Percentiles rank a stretch among this genome's conserved stretches.
Evolutionary conservation across 2,888 invertebrate species (phyloP).

Genomic region (Pristionchus mayeri): DNA sequence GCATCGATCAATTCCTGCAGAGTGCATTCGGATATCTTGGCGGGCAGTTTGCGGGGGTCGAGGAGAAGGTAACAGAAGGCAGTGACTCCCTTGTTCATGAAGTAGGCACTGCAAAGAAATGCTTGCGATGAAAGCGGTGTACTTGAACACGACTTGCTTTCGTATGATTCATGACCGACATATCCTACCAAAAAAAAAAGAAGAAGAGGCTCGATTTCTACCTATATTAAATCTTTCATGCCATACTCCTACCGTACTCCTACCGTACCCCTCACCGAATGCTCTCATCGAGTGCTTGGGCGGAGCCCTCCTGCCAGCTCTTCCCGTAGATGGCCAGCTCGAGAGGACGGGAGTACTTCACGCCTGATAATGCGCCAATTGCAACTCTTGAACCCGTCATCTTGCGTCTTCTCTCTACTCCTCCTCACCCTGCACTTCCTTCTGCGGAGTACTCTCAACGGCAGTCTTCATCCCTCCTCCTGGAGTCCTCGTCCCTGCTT

Average conservation of each 20-base stretch:
- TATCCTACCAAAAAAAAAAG: no score
- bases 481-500: neutral
- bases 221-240: no score
- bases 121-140: no score
- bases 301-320: constrained; percentile 43
- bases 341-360: constrained; percentile 39
- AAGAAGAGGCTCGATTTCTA: no score
- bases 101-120: constrained; percentile 20
- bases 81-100: constrained; percentile 48
- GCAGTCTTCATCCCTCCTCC: neutral
- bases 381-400: no score
- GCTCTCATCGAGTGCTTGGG: constrained; percentile 39
- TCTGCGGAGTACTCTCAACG: neutral
- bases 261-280: constrained; percentile 25
- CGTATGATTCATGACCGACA: no score
- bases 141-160: no score
- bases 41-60: constrained; percentile 13
- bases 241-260: neutral
- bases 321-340: constrained; percentile 28
- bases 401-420: no score
- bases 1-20: neutral
- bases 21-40: neutral
- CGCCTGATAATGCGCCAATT: neutral
- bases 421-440: neutral
- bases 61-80: constrained; percentile 48